These are phyloP conservation scores for Alloscopus bannaensis DNA, from an alignment of 2,888 invertebrate species.

Conservation along the genomic window DNA sequence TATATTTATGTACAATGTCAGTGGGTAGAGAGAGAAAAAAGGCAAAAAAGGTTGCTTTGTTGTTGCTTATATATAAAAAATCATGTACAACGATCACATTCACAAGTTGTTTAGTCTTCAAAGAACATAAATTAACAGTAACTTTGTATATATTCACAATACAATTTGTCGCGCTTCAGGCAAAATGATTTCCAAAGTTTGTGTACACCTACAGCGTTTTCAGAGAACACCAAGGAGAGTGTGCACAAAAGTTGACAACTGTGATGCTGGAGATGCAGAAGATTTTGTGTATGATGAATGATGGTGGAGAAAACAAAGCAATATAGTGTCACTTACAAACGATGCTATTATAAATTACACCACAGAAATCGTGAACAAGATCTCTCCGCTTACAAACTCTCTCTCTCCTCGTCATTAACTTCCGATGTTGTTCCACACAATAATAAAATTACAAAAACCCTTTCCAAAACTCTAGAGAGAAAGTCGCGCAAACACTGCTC, in stretches of 20 bases:
- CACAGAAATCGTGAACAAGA: constrained; percentile 40
- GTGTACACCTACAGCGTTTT: constrained; percentile 17
- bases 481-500: not conserved
- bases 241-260: not conserved
- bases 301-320: constrained; percentile 56
- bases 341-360: constrained; percentile 32
- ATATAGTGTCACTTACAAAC: constrained; percentile 57
- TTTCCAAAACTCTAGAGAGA: not conserved
- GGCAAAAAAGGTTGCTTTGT: constrained; percentile 23
- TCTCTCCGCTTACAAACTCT: constrained; percentile 20
- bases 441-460: too few relatives aligned
- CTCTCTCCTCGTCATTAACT: not conserved
- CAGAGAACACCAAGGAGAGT: not conserved
- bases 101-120: constrained; percentile 45
- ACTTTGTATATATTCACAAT: constrained; percentile 45
- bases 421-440: constrained; percentile 5
- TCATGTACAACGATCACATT: constrained; percentile 51
- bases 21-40: constrained; percentile 12
- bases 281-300: constrained; percentile 34
- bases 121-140: constrained; percentile 22
- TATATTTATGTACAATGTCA: constrained; percentile 35
- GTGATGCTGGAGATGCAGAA: constrained; percentile 8
- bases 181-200: not conserved
- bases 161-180: not conserved
- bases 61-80: constrained; percentile 9